Percentiles rank a stretch among this genome's conserved stretches.
Conservation (phyloP, 2,113 vertebrate species). For the Tauraco erythrolophus region DNA sequence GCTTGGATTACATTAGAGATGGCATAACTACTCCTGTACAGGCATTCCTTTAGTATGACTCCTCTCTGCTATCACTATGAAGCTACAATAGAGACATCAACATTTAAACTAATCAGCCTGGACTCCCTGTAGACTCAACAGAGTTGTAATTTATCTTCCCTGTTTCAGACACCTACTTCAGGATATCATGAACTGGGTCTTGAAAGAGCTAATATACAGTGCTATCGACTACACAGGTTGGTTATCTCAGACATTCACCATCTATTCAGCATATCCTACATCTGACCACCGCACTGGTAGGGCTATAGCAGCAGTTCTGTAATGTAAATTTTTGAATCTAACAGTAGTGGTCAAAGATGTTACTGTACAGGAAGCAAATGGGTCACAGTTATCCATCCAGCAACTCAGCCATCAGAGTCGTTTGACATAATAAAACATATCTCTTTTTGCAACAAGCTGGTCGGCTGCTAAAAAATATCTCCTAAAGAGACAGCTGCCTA, state of each 20-base stretch:
- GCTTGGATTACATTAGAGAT: background rate
- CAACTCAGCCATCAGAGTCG: background rate
- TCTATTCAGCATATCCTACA: background rate
- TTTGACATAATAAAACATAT: background rate
- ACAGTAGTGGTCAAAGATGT: background rate
- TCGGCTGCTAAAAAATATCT: background rate
- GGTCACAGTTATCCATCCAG: background rate
- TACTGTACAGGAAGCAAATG: background rate
- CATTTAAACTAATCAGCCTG: slow-evolving; percentile 28
- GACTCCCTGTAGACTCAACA: background rate
- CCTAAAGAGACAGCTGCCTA: background rate
- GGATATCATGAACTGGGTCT: slow-evolving; percentile 33
- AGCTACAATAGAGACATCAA: slow-evolving; percentile 30
- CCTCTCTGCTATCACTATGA: background rate
- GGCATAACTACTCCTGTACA: background rate
- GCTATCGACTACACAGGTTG: background rate
- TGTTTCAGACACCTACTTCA: slow-evolving; percentile 49
- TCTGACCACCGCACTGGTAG: background rate
- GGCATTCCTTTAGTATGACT: background rate
- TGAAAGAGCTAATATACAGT: slow-evolving; percentile 10
- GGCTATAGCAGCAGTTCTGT: background rate
- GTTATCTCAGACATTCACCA: background rate
- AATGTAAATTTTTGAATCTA: background rate
- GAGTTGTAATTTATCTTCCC: slow-evolving; percentile 30
- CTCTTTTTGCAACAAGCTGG: background rate